Conservation (phyloP, 35 echinoderm and acorn worm genomes). For the Lytechinus variegatus region DNA sequence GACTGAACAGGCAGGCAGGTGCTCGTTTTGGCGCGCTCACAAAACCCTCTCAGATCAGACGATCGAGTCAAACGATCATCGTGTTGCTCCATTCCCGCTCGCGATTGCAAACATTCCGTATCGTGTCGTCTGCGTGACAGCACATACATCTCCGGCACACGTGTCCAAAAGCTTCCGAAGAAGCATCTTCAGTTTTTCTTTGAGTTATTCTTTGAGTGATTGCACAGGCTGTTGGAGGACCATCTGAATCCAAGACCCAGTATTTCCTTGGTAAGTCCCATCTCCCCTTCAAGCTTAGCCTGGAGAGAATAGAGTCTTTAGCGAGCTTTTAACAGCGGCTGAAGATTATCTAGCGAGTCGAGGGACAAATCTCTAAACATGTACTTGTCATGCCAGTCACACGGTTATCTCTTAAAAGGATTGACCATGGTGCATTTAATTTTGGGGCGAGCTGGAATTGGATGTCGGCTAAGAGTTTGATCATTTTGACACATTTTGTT, state of each 20-base stretch:
- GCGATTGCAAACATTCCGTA: slow-evolving; percentile 9
- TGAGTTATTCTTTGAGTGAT: slow-evolving; percentile 21
- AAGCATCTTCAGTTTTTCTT: slow-evolving; percentile 15
- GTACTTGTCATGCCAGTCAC: slow-evolving; percentile 20
- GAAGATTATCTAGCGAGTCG: slow-evolving; percentile 28
- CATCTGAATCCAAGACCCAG: neutral
- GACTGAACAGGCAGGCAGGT: neutral
- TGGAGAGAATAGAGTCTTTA: neutral
- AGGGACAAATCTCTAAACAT: neutral
- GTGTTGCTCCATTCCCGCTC: neutral
- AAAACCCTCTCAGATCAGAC: neutral
- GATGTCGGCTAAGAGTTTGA: slow-evolving; percentile 4
- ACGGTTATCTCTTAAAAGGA: slow-evolving; percentile 37
- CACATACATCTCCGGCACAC: neutral
- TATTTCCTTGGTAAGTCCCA: neutral
- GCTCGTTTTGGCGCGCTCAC: neutral
- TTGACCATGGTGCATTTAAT: slow-evolving; percentile 32
- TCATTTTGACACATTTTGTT: slow-evolving; percentile 11
- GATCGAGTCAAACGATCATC: slow-evolving; percentile 30
- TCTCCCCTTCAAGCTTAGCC: neutral
- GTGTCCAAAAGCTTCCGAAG: slow-evolving; percentile 11
- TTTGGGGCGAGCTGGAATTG: neutral
- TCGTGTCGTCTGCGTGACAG: slow-evolving; percentile 1
- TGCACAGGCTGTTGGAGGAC: neutral
- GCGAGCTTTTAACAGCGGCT: slow-evolving; percentile 11